Base-by-base conservation (phyloP, 2,113 vertebrate genomes). In the Lamprotornis superbus region DNA sequence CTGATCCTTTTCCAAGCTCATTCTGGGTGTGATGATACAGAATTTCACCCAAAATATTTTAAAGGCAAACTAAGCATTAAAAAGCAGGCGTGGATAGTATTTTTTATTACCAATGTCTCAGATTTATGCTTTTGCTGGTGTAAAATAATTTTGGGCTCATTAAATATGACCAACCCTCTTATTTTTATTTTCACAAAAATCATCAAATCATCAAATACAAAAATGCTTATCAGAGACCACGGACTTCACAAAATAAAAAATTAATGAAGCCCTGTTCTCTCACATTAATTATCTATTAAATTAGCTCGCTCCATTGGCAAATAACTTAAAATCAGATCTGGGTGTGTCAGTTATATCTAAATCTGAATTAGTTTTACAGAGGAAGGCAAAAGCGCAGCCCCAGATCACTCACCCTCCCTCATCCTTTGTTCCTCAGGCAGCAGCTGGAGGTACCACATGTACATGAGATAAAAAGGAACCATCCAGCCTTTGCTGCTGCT, bases 1-100 rank as follows among this genome's bases (percentile, higher is more conserved):
- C 82, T 93, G 78, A 50, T 95, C 19, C 13, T 91, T 88, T 83
- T 94, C 87, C 93, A 93, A 78, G 30, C 35, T 95, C 47, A 14
- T 39, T 85, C 67, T 69, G 50, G 75, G 61, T 88, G 88, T 81
- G 89, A 94, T 60, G 90, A 59, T 88, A 83, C 50, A 56, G 46
- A 74, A 77, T 77, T 95, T 87, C 81, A 88, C 57, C 75, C 64
- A 56, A 94, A 70, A 63, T 42, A 57, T 69, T 89, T 93, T 90
- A 78, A 89, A 85, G 65, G 28, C 47, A 60, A 94, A 46, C 40
- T 40, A 40, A 73, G n/a, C 12, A 40, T 49, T 79, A 31, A 42
- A 19, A 73, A 27, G 20, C 37, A 69, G n/a, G 27, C 0, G 0
- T 69, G 27, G 31, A 39, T 11, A 61, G 28, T 68, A 12, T 31